A percentile compares a stretch with the other conserved stretches of the same genome.
These are phyloP conservation scores for Watsonalla cultraria DNA, from an alignment of 2,888 invertebrate species.

Conservation along the genomic window DNA sequence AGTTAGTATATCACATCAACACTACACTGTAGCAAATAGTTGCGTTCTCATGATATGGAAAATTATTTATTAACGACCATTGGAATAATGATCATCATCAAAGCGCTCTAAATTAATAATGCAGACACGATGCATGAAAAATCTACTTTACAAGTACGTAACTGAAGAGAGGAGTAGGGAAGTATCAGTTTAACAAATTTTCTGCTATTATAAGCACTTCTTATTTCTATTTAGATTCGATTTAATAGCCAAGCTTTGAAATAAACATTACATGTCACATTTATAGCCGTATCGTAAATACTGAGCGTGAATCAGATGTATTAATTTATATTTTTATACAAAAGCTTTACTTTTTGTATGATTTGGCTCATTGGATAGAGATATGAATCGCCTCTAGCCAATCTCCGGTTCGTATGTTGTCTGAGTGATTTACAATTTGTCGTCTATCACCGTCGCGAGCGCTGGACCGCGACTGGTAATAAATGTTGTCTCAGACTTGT, in stretches of 20 bases:
- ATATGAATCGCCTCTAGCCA: constrained; percentile 41
- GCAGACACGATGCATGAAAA: too few relatives aligned
- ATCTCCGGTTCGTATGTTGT: constrained; percentile 41
- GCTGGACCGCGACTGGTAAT: constrained; percentile 51
- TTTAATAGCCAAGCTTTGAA: constrained; percentile 15
- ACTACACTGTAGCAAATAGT: too few relatives aligned
- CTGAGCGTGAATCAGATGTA: constrained; percentile 1
- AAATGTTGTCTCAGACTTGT: constrained; percentile 44
- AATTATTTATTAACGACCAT: too few relatives aligned
- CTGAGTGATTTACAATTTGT: constrained; percentile 52
- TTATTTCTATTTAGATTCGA: constrained; percentile 11
- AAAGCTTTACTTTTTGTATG: constrained; percentile 9
- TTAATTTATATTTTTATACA: constrained; percentile 10
- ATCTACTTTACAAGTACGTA: too few relatives aligned
- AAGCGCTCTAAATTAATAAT: too few relatives aligned
- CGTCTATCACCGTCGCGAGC: constrained; percentile 44
- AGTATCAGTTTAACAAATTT: constrained; percentile 5
- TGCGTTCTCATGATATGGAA: too few relatives aligned
- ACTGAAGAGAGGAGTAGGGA: constrained; percentile 9
- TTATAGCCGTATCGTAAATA: constrained; percentile 3
- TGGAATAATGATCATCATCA: too few relatives aligned
- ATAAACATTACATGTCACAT: constrained; percentile 2
- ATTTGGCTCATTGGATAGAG: constrained; percentile 24
- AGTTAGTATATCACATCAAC: too few relatives aligned
- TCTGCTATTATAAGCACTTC: not conserved